Evolutionary conservation across 1,140 invertebrate species (phyloP).

Genomic region (Vollenhovia emeryi): DNA sequence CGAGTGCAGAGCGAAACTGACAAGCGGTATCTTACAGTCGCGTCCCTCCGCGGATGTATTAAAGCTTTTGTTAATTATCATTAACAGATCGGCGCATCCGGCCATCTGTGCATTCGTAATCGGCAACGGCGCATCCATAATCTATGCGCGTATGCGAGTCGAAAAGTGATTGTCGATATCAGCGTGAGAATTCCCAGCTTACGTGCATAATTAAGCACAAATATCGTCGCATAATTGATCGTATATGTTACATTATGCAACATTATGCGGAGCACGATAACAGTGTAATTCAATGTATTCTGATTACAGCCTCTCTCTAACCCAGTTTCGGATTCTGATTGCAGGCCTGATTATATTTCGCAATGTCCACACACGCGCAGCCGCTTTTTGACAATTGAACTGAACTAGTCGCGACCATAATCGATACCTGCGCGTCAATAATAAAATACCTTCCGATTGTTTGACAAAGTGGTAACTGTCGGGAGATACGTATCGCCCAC

Average conservation of each 20-base stretch:
- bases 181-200: slow-evolving; percentile 68
- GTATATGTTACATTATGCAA: slow-evolving; percentile 68
- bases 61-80: slow-evolving; percentile 64
- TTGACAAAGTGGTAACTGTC: slow-evolving; percentile 8
- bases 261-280: slow-evolving; percentile 71
- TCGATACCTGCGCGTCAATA: slow-evolving; percentile 20
- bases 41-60: background rate
- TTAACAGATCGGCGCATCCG: slow-evolving; percentile 25
- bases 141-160: slow-evolving; percentile 59
- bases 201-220: slow-evolving; percentile 73
- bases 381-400: slow-evolving; percentile 50
- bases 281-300: slow-evolving; percentile 70
- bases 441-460: slow-evolving; percentile 10
- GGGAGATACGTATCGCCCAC: background rate
- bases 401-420: slow-evolving; percentile 18
- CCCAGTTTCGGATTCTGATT: slow-evolving; percentile 63
- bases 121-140: slow-evolving; percentile 61
- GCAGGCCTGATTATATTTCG: slow-evolving; percentile 30
- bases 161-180: slow-evolving; percentile 73
- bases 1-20: background rate
- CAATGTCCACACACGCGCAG: background rate
- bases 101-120: slow-evolving; percentile 32
- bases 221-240: slow-evolving; percentile 72
- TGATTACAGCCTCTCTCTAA: slow-evolving; percentile 64
- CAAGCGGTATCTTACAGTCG: background rate